A percentile compares a stretch with the other conserved stretches of the same genome.
phyloP scores from a whole-genome alignment of 2,888 invertebrate species.

The Diadegma fenestrale region DNA sequence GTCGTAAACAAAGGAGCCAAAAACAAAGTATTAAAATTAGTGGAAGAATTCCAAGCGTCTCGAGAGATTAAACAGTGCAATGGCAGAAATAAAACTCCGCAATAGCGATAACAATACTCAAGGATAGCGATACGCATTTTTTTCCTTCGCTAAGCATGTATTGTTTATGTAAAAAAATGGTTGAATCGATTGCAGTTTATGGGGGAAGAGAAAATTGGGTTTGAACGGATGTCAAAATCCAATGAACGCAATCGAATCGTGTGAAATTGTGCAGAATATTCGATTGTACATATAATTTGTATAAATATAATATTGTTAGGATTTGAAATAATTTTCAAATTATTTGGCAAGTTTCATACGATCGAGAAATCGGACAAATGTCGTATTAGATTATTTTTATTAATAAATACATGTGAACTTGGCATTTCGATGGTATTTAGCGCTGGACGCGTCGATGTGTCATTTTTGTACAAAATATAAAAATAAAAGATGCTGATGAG shows the following conservation, averaged over 20 bases:
- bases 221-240: not conserved
- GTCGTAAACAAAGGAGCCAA: slow-evolving; percentile 8
- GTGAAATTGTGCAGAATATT: slow-evolving; percentile 3
- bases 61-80: not conserved
- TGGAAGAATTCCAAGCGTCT: slow-evolving; percentile 6
- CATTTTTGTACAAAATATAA: slow-evolving; percentile 59
- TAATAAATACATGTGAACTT: not conserved
- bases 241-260: not conserved
- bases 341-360: slow-evolving; percentile 10
- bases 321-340: slow-evolving; percentile 3
- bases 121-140: slow-evolving; percentile 2
- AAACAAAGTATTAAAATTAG: slow-evolving; percentile 21
- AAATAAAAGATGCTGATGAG: slow-evolving; percentile 15
- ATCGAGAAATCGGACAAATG: not conserved
- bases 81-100: not conserved
- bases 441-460: slow-evolving; percentile 62
- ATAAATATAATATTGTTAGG: not conserved
- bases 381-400: not conserved
- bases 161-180: not conserved
- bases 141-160: not conserved
- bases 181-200: not conserved
- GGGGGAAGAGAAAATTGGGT: not conserved
- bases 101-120: slow-evolving; percentile 11
- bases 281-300: not conserved
- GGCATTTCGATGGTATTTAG: slow-evolving; percentile 40